Percentiles rank a stretch among this genome's conserved stretches.
Conservation (phyloP, 1,140 invertebrate species). For the Bombus difficillimus region DNA sequence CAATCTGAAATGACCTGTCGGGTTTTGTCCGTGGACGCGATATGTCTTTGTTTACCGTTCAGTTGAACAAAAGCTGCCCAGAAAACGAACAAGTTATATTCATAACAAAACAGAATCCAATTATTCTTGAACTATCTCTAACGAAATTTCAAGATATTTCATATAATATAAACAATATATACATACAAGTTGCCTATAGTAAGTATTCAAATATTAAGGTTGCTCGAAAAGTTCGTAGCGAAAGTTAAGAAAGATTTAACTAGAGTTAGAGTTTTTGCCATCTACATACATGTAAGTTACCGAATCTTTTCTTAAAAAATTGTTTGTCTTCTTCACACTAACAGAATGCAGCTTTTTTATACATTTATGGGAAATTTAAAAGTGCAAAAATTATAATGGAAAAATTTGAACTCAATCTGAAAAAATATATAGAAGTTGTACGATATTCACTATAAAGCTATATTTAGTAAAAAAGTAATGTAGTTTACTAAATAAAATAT, state of each 20-base stretch:
- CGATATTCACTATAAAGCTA: background rate
- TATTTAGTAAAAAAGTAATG: too few relatives aligned
- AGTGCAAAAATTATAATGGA: too few relatives aligned
- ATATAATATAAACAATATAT: background rate
- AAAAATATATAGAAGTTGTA: too few relatives aligned
- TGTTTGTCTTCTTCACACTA: too few relatives aligned
- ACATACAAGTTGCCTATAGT: background rate
- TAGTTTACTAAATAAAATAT: too few relatives aligned
- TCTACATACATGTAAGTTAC: background rate
- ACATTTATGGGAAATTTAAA: too few relatives aligned
- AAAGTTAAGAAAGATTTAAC: background rate
- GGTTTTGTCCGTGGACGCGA: background rate
- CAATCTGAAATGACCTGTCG: slow-evolving; percentile 10
- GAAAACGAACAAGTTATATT: background rate
- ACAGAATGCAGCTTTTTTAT: too few relatives aligned
- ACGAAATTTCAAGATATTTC: background rate
- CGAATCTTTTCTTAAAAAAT: too few relatives aligned
- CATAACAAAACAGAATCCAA: background rate
- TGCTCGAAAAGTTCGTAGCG: background rate
- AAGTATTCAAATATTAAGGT: background rate
- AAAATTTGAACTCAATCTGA: background rate
- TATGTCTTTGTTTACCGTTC: slow-evolving; percentile 11
- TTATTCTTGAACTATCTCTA: background rate
- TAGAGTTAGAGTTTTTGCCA: background rate
- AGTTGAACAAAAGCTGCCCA: background rate